Conservation (phyloP, 2,797 vertebrate species). For the Poecilia velifera region DNA sequence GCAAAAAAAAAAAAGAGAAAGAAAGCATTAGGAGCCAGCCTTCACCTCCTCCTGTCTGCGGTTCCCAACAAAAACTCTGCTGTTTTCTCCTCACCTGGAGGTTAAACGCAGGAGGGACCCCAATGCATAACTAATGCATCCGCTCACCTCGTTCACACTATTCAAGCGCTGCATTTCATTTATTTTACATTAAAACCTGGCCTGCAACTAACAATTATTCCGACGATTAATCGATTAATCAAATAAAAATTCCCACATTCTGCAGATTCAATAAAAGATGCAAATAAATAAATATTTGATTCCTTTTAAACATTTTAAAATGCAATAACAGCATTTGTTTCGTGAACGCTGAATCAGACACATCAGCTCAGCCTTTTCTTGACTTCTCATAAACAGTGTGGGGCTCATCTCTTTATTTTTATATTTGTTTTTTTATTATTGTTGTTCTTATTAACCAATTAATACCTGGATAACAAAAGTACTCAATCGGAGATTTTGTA, state of each 20-base stretch:
- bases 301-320: not conserved
- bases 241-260: not conserved
- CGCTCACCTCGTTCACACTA: constrained; percentile 42
- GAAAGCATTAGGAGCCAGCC: constrained; percentile 50
- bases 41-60: constrained; percentile 42
- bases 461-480: too few relatives aligned
- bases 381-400: too few relatives aligned
- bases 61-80: constrained; percentile 53
- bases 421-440: too few relatives aligned
- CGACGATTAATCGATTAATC: not conserved
- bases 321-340: not conserved
- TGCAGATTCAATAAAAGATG: not conserved
- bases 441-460: too few relatives aligned
- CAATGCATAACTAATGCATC: constrained; percentile 65
- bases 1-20: constrained; percentile 27
- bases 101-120: constrained; percentile 56
- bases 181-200: not conserved
- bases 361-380: not conserved
- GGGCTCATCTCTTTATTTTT: too few relatives aligned
- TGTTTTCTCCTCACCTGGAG: constrained; percentile 31
- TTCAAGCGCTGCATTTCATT: not conserved
- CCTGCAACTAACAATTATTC: not conserved
- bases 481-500: too few relatives aligned
- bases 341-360: too few relatives aligned
- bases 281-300: not conserved